Conservation (phyloP, 2,113 vertebrate genomes). For the Gnathonemus longibarbis region DNA sequence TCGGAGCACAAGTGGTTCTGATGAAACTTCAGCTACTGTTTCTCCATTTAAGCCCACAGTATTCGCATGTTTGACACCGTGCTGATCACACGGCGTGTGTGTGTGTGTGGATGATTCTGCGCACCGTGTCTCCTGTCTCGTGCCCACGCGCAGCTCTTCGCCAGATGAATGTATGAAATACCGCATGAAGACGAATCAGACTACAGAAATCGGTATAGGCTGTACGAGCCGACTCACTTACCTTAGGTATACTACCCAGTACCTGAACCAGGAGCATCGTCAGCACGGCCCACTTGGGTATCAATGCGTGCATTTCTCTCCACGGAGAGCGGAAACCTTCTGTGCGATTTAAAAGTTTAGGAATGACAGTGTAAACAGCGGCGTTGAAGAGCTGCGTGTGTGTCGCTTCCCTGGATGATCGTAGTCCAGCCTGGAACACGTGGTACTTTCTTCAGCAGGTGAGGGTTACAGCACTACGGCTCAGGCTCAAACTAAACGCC, state of each 20-base stretch:
- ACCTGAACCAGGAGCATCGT: conserved; percentile 48
- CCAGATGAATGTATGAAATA: neutral
- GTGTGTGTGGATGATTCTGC: neutral
- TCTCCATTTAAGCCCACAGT: conserved; percentile 30
- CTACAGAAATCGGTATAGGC: neutral
- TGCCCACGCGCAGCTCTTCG: neutral
- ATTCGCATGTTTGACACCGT: conserved; percentile 4
- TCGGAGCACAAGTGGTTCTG: conserved; percentile 12
- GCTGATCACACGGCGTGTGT: neutral
- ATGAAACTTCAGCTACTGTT: conserved; percentile 31
- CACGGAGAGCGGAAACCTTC: neutral
- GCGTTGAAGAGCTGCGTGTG: neutral
- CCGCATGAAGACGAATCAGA: neutral
- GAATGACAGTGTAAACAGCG: neutral
- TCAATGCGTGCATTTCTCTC: conserved; percentile 51
- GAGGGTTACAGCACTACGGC: neutral
- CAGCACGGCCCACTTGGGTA: conserved; percentile 43
- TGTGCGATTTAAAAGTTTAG: neutral
- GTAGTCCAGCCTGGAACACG: neutral
- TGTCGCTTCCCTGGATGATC: neutral
- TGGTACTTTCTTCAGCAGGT: neutral
- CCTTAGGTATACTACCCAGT: conserved; percentile 39
- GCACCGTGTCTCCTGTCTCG: neutral
- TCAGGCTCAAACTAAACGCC: neutral
- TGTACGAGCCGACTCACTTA: conserved; percentile 37